A percentile compares a stretch with the other conserved stretches of the same genome.
Evolutionary conservation across 2,113 vertebrate genomes (phyloP).

Genomic region (Elaphurus davidianus): DNA sequence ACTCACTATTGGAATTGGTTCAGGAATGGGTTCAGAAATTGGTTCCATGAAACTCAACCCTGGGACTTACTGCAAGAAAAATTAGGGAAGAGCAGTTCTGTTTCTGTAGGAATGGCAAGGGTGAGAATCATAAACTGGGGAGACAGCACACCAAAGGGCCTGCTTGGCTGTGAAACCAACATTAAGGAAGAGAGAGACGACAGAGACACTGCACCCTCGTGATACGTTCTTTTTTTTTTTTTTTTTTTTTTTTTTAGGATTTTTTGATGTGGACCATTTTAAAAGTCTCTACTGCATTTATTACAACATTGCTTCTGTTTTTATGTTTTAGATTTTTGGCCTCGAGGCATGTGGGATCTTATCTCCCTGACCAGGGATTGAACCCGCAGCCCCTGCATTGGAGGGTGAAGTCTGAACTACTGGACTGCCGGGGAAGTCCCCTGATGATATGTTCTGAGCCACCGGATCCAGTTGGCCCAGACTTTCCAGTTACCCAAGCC

Average conservation of each 20-base stretch:
- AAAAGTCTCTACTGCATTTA: background rate
- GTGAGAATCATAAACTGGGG: background rate
- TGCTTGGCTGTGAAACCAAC: background rate
- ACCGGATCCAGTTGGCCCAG: background rate
- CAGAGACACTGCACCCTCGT: background rate
- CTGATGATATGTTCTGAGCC: background rate
- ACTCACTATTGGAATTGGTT: background rate
- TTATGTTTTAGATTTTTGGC: background rate
- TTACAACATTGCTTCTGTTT: background rate
- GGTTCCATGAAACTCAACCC: background rate
- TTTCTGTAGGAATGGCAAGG: background rate
- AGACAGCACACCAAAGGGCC: background rate
- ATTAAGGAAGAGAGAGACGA: background rate
- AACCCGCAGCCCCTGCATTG: background rate
- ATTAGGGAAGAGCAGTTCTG: background rate
- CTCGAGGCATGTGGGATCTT: background rate
- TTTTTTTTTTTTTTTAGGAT: background rate
- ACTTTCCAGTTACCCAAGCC: background rate
- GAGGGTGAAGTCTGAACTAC: background rate
- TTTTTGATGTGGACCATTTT: background rate
- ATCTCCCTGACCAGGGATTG: background rate
- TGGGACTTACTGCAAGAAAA: background rate
- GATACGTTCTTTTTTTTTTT: background rate
- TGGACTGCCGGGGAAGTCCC: background rate
- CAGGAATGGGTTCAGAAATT: background rate